These are phyloP conservation scores for Hecatera dysodea DNA, from an alignment of 2,888 invertebrate species.

Conservation along the genomic window DNA sequence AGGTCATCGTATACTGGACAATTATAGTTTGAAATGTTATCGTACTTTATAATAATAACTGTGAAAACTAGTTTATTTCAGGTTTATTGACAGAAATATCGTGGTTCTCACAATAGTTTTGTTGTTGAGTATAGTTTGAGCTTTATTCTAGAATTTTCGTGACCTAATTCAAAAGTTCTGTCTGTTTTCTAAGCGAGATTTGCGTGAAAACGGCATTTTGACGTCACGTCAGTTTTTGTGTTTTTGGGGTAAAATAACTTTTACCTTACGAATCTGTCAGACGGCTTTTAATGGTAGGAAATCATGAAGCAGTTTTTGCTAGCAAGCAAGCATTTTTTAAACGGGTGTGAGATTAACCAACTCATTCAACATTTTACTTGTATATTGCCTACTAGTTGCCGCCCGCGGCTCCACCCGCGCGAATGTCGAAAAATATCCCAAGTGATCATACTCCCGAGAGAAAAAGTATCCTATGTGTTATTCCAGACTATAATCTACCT, in stretches of 20 bases:
- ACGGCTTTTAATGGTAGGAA: too few species aligned
- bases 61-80: conserved; percentile 30
- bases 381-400: too few species aligned
- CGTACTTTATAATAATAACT: conserved; percentile 10
- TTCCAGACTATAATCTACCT: too few species aligned
- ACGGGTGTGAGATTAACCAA: too few species aligned
- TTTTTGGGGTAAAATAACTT: too few species aligned
- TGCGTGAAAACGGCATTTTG: background rate
- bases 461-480: too few species aligned
- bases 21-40: background rate
- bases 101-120: conserved; percentile 16
- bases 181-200: background rate
- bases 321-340: too few species aligned
- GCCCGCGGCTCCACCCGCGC: too few species aligned
- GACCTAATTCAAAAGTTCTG: conserved; percentile 13
- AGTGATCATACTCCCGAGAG: too few species aligned
- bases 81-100: conserved; percentile 37
- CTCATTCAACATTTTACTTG: too few species aligned
- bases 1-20: background rate
- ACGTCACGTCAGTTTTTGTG: background rate
- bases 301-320: too few species aligned
- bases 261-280: background rate
- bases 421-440: too few species aligned
- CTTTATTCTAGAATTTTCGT: conserved; percentile 14
- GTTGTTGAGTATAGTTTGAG: conserved; percentile 14